Conservation (phyloP, 2,888 invertebrate species). For the Gasteruption jaculator region DNA sequence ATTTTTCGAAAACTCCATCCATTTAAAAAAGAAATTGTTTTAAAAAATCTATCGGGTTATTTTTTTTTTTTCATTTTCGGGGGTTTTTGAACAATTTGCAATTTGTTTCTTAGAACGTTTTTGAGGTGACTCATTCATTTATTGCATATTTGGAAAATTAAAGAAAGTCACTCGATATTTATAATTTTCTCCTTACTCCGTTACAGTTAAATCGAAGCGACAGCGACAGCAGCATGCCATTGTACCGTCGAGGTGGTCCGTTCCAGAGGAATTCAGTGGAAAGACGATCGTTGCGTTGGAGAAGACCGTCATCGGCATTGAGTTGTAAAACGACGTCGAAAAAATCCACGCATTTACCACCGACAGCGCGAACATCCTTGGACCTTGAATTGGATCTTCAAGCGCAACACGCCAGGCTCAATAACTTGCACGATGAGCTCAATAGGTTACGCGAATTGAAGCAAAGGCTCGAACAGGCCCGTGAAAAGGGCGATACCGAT, state of each 20-base stretch:
- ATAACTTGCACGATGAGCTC: slow-evolving; percentile 81
- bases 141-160: no score
- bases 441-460: slow-evolving; percentile 77
- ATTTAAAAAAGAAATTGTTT: no score
- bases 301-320: slow-evolving; percentile 56
- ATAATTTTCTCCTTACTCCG: no score
- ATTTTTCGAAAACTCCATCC: no score
- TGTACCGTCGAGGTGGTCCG: slow-evolving; percentile 71
- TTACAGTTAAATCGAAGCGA: slow-evolving; percentile 87
- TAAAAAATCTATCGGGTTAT: not conserved
- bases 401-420: slow-evolving; percentile 83
- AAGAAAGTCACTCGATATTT: no score
- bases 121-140: no score
- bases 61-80: not conserved
- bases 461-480: slow-evolving; percentile 76
- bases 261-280: slow-evolving; percentile 90
- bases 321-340: slow-evolving; percentile 50
- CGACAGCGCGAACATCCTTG: slow-evolving; percentile 76
- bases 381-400: slow-evolving; percentile 89
- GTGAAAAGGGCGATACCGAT: slow-evolving; percentile 75
- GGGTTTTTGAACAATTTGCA: not conserved
- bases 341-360: slow-evolving; percentile 54
- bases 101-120: slow-evolving; percentile 4
- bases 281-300: slow-evolving; percentile 82
- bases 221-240: slow-evolving; percentile 94